A percentile compares a stretch with the other conserved stretches of the same genome.
phyloP scores from a whole-genome alignment of 2,797 vertebrate species.

The Microctenopoma stevenorrisi region DNA sequence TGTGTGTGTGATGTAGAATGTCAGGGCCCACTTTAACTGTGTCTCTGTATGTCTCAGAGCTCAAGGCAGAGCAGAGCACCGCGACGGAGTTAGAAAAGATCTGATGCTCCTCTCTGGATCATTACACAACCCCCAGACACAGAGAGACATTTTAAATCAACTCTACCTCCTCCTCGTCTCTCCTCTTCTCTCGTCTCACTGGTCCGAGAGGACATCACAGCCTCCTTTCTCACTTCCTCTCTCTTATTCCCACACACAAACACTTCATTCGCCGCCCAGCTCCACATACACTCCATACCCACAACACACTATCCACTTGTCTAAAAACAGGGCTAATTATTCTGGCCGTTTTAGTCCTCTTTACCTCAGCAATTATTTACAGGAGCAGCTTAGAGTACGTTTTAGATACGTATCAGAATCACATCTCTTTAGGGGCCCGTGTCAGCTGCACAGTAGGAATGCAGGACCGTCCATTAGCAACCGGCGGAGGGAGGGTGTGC shows the following conservation, averaged over 20 bases:
- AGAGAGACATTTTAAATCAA: conserved; percentile 63
- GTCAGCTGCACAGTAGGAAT: conserved; percentile 67
- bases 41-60: conserved; percentile 42
- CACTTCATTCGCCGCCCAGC: conserved; percentile 29
- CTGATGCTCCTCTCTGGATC: conserved; percentile 69
- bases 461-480: conserved; percentile 50
- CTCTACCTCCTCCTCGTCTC: conserved; percentile 48
- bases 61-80: conserved; percentile 53
- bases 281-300: conserved; percentile 10
- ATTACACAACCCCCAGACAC: conserved; percentile 67
- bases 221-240: conserved; percentile 40
- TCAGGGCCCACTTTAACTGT: conserved; percentile 44
- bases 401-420: conserved; percentile 56
- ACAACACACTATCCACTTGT: conserved; percentile 26
- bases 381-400: conserved; percentile 49
- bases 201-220: conserved; percentile 47
- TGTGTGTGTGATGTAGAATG: conserved; percentile 54
- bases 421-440: conserved; percentile 36
- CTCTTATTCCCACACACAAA: conserved; percentile 22
- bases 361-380: conserved; percentile 56
- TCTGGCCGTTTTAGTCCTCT: conserved; percentile 12
- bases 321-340: conserved; percentile 51
- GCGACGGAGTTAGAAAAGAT: conserved; percentile 52
- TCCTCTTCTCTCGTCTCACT: conserved; percentile 41
- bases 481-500: conserved; percentile 42